phyloP scores from a whole-genome alignment of 2,113 vertebrate genomes.

The Pluvianellus socialis region DNA sequence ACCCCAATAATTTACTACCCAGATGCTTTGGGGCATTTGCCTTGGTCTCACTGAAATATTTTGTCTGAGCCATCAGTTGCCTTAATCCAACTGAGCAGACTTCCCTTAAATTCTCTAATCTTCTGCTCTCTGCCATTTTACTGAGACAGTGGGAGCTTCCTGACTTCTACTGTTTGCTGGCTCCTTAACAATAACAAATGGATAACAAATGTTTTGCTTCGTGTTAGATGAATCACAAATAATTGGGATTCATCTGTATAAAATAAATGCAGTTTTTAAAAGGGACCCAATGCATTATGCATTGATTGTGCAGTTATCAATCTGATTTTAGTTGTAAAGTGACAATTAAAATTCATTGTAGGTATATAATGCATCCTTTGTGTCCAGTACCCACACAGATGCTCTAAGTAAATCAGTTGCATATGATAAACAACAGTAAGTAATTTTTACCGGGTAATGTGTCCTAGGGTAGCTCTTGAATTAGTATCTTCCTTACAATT shows the following conservation, averaged over 20 bases:
- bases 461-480: neutral
- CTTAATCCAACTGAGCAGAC: neutral
- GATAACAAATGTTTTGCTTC: constrained; percentile 25
- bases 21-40: neutral
- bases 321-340: neutral
- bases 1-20: neutral
- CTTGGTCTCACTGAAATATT: neutral
- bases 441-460: neutral
- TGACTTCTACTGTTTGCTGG: constrained; percentile 1
- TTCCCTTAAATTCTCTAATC: neutral
- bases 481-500: neutral
- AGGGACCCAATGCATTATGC: neutral
- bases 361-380: neutral
- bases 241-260: neutral
- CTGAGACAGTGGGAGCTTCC: neutral
- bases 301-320: neutral
- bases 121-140: neutral
- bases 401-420: neutral
- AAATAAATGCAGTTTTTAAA: neutral
- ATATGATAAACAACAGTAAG: neutral
- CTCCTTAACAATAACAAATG: constrained; percentile 15
- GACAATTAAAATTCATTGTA: neutral
- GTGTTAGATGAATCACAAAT: constrained; percentile 5
- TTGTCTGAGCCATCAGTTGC: neutral
- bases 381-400: neutral